Evolutionary conservation across 1,140 invertebrate genomes (phyloP).

Genomic region (Sycophaga agraensis): DNA sequence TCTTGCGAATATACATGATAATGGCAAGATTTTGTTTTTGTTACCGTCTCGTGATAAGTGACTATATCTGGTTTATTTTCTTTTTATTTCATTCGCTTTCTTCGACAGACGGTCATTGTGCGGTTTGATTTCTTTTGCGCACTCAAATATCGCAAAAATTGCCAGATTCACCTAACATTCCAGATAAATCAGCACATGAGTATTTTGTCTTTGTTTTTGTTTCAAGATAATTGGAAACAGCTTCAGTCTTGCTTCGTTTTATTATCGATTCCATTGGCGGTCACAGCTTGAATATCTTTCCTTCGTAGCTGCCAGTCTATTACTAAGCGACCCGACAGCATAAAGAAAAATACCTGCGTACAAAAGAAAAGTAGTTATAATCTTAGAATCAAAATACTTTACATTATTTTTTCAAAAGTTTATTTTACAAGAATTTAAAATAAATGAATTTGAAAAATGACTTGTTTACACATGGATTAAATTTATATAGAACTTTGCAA

Average conservation of each 20-base stretch:
- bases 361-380: conserved; percentile 3
- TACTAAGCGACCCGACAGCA: conserved; percentile 90
- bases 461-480: too few species aligned
- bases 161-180: neutral
- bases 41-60: conserved; percentile 2
- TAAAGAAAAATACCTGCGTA: conserved; percentile 83
- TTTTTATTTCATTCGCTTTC: neutral
- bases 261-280: conserved; percentile 53
- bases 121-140: conserved; percentile 2
- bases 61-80: conserved; percentile 12
- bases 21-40: conserved; percentile 2
- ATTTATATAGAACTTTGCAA: too few species aligned
- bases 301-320: conserved; percentile 67
- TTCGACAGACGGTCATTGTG: neutral
- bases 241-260: conserved; percentile 57
- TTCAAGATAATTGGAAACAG: too few species aligned
- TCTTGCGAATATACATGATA: conserved; percentile 12
- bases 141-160: conserved; percentile 19
- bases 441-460: too few species aligned
- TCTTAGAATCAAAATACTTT: too few species aligned
- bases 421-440: too few species aligned
- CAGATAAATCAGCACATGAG: too few species aligned
- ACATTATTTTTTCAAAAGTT: too few species aligned
- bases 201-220: too few species aligned
- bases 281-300: conserved; percentile 46